A percentile compares a stretch with the other conserved stretches of the same genome.
Evolutionary conservation across 2,113 vertebrate species (phyloP).

Genomic region (Rhodinocichla rosea): DNA sequence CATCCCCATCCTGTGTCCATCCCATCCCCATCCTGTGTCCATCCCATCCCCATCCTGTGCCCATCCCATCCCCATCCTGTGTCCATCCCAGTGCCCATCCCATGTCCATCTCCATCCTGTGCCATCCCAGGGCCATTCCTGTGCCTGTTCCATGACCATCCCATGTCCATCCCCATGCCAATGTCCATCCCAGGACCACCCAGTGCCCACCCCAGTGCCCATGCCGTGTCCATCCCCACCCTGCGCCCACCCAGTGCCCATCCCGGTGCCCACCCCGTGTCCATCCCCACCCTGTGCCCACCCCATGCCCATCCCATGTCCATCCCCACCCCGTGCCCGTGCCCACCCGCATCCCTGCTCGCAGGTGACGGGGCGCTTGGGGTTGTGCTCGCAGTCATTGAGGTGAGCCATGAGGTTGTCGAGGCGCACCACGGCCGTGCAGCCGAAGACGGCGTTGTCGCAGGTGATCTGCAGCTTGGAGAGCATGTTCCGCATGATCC

Average conservation of each 20-base stretch:
- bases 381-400: conserved; percentile 97
- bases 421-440: conserved; percentile 88
- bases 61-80: not conserved
- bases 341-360: conserved; percentile 95
- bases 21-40: not conserved
- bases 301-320: not conserved
- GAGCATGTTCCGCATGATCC: conserved; percentile 99
- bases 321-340: rapidly evolving
- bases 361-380: conserved; percentile 93
- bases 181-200: not conserved
- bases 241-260: too few relatives aligned
- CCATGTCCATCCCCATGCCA: not conserved
- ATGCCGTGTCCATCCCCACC: too few relatives aligned
- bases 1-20: not conserved
- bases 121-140: too few relatives aligned
- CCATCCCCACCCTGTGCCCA: too few relatives aligned
- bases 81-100: not conserved
- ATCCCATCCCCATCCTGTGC: not conserved
- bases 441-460: conserved; percentile 95
- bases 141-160: too few relatives aligned
- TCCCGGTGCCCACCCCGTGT: too few relatives aligned
- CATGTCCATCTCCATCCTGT: not conserved
- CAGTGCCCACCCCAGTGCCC: too few relatives aligned
- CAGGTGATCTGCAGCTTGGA: conserved; percentile 97
- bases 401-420: conserved; percentile 97